A percentile compares a stretch with the other conserved stretches of the same genome.
Evolutionary conservation across 2,888 invertebrate genomes (phyloP).

Genomic region (Rhodophaea formosa): DNA sequence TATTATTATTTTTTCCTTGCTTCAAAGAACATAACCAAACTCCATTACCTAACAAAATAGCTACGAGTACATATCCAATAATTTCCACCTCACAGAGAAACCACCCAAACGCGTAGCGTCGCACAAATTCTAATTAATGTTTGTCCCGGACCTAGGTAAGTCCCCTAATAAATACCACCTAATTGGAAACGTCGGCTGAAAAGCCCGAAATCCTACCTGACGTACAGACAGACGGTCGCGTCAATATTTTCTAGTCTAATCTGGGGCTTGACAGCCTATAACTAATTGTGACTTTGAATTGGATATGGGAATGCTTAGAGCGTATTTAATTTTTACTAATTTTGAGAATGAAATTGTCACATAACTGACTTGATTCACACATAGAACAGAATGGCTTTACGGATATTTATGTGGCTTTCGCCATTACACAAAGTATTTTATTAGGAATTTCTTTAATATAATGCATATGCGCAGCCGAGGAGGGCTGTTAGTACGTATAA

Average conservation of each 20-base stretch:
- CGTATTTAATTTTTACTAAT: too few relatives aligned
- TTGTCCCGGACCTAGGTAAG: constrained; percentile 5
- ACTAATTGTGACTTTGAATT: not conserved
- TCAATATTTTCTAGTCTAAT: constrained; percentile 10
- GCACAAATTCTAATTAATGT: constrained; percentile 9
- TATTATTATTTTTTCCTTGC: too few relatives aligned
- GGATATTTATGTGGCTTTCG: too few relatives aligned
- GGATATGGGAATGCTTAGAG: not conserved
- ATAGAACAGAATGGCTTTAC: too few relatives aligned
- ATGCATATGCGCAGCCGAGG: too few relatives aligned
- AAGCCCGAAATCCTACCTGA: constrained; percentile 21
- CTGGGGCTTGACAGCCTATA: not conserved
- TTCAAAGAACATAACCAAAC: too few relatives aligned
- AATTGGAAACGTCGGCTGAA: constrained; percentile 5
- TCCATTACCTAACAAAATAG: too few relatives aligned
- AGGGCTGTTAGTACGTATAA: too few relatives aligned
- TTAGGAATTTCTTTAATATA: too few relatives aligned
- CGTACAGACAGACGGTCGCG: constrained; percentile 5
- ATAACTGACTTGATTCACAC: too few relatives aligned
- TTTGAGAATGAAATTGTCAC: too few relatives aligned
- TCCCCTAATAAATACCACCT: constrained; percentile 10
- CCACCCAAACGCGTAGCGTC: constrained; percentile 1
- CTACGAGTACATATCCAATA: not conserved
- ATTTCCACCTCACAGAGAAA: not conserved
- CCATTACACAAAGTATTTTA: too few relatives aligned